These are phyloP conservation scores for Taphrorychus bicolor DNA, from an alignment of 2,888 invertebrate species.

Conservation along the genomic window DNA sequence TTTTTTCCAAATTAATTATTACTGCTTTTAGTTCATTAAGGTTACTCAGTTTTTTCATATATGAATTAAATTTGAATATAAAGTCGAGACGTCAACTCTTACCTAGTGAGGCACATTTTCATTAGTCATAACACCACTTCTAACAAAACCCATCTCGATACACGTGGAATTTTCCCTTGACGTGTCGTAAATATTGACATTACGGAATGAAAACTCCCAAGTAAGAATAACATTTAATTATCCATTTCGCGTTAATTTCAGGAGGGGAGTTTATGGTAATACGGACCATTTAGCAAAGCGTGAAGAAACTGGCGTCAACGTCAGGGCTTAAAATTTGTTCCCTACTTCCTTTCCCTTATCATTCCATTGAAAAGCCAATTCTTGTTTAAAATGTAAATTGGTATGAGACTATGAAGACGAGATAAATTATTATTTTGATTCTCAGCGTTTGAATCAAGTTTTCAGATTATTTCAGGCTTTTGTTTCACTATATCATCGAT, in stretches of 20 bases:
- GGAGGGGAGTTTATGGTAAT: slow-evolving; percentile 31
- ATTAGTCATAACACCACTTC: too few species aligned
- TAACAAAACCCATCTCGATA: too few species aligned
- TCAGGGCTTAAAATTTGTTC: slow-evolving; percentile 23
- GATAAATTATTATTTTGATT: too few species aligned
- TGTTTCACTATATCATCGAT: background rate
- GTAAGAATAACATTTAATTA: slow-evolving; percentile 28
- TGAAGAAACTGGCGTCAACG: slow-evolving; percentile 27
- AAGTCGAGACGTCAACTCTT: too few species aligned
- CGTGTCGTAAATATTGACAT: background rate
- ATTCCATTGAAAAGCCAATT: slow-evolving; percentile 14
- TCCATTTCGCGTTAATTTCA: slow-evolving; percentile 26
- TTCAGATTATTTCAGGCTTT: too few species aligned
- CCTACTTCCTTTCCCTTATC: slow-evolving; percentile 6
- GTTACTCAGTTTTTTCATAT: too few species aligned
- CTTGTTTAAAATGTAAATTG: slow-evolving; percentile 26
- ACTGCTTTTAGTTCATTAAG: background rate
- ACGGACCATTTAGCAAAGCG: slow-evolving; percentile 19
- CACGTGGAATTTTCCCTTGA: too few species aligned
- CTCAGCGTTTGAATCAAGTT: too few species aligned
- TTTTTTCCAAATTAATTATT: background rate
- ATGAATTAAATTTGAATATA: too few species aligned
- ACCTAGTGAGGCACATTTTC: too few species aligned
- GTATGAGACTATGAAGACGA: background rate
- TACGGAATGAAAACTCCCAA: slow-evolving; percentile 4